Percentiles rank a stretch among this genome's conserved stretches.
Conservation (phyloP, 2,888 invertebrate species). For the Schrankia costaestrigalis region DNA sequence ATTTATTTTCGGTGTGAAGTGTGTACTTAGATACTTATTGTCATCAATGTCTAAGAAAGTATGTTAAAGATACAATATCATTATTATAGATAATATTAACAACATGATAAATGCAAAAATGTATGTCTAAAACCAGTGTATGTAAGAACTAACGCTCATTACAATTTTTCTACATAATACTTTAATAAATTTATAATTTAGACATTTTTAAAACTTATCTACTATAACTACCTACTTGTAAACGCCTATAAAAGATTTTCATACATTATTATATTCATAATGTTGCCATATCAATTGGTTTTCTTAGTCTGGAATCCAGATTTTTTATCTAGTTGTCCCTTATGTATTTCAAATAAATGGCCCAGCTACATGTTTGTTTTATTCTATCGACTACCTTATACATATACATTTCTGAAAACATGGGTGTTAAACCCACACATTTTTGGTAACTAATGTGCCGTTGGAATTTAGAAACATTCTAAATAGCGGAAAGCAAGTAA, state of each 20-base stretch:
- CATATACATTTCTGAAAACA: background rate
- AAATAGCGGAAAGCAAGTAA: too few relatives aligned
- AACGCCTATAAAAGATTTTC: conserved; percentile 50
- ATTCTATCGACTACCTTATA: conserved; percentile 18
- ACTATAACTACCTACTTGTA: conserved; percentile 42
- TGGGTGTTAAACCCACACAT: too few relatives aligned
- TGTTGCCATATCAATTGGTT: conserved; percentile 76
- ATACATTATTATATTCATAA: conserved; percentile 58
- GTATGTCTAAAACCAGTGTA: conserved; percentile 23
- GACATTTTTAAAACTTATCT: conserved; percentile 48
- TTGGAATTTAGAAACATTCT: too few relatives aligned
- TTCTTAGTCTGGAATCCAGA: conserved; percentile 69
- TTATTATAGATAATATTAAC: conserved; percentile 19
- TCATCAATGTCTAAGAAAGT: conserved; percentile 11
- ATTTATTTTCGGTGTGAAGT: too few relatives aligned
- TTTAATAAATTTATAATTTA: conserved; percentile 45
- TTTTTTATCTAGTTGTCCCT: conserved; percentile 75
- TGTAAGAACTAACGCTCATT: conserved; percentile 35
- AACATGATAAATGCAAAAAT: conserved; percentile 10
- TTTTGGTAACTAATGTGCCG: too few relatives aligned
- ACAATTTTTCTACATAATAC: conserved; percentile 43
- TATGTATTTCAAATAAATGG: conserved; percentile 71
- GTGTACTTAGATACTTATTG: too few relatives aligned
- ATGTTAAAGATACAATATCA: conserved; percentile 12
- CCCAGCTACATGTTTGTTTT: conserved; percentile 57